Evolutionary conservation across 2,888 invertebrate species (phyloP).

Genomic region (Cactoblastis cactorum): DNA sequence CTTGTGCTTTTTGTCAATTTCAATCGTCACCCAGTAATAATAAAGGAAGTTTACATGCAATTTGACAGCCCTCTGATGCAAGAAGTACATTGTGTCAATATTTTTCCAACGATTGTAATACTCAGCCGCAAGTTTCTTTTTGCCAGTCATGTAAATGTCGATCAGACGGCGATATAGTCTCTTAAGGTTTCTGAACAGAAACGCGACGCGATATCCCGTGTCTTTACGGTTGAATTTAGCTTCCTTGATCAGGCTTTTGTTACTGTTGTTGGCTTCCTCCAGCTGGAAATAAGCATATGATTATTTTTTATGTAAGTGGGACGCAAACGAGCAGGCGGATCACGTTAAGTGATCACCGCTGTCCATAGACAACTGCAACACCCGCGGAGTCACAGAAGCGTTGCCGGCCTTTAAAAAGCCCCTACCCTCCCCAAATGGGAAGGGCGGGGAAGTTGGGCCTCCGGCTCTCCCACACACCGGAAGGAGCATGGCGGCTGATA

Average conservation of each 20-base stretch:
- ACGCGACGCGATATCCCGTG: slow-evolving; percentile 38
- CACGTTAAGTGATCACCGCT: too few species aligned
- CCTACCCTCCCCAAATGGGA: too few species aligned
- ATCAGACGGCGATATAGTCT: slow-evolving; percentile 25
- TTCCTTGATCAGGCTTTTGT: too few species aligned
- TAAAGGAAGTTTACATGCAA: slow-evolving; percentile 38
- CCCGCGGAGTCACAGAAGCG: too few species aligned
- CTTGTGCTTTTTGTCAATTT: slow-evolving; percentile 28
- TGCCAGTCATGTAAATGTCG: slow-evolving; percentile 25
- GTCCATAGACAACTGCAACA: too few species aligned
- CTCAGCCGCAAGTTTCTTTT: background rate
- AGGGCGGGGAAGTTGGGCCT: too few species aligned
- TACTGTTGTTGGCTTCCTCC: slow-evolving; percentile 25
- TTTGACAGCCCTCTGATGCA: slow-evolving; percentile 32
- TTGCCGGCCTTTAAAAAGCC: too few species aligned
- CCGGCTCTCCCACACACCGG: too few species aligned
- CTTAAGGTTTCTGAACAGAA: slow-evolving; percentile 27
- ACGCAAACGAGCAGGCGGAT: background rate
- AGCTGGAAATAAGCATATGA: slow-evolving; percentile 16
- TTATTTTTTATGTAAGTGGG: too few species aligned
- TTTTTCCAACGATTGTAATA: accelerated
- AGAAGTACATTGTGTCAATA: slow-evolving; percentile 9
- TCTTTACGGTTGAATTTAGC: slow-evolving; percentile 34
- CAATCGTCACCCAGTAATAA: slow-evolving; percentile 37
- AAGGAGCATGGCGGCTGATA: too few species aligned